These are phyloP conservation scores for Chesias legatella DNA, from an alignment of 2,888 invertebrate genomes.

Conservation along the genomic window DNA sequence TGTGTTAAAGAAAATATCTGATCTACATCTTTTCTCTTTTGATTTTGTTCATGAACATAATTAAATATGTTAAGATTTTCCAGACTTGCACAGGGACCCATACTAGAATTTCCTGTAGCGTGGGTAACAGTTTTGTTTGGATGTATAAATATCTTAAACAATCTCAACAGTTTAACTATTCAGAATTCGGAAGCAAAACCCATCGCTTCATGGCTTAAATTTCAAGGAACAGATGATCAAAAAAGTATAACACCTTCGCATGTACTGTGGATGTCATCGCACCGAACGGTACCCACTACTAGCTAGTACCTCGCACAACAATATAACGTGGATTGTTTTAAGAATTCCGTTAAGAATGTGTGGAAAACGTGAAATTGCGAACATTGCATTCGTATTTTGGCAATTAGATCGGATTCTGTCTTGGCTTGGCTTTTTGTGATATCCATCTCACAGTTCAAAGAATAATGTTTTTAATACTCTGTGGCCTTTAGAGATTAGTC, in stretches of 20 bases:
- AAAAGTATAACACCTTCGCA: conserved; percentile 25
- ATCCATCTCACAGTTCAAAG: too few relatives aligned
- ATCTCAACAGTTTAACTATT: conserved; percentile 3
- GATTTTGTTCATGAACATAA: too few relatives aligned
- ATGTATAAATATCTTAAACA: conserved; percentile 8
- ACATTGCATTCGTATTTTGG: not conserved
- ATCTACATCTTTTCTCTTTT: too few relatives aligned
- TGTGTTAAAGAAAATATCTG: too few relatives aligned
- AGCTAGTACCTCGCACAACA: conserved; percentile 7
- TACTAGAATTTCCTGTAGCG: too few relatives aligned
- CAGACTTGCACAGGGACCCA: too few relatives aligned
- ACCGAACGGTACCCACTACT: conserved; percentile 40
- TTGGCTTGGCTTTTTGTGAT: too few relatives aligned
- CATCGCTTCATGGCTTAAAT: conserved; percentile 20
- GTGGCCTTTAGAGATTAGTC: too few relatives aligned
- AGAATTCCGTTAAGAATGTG: conserved; percentile 15
- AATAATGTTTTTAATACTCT: too few relatives aligned
- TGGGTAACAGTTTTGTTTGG: too few relatives aligned
- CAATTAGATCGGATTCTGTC: too few relatives aligned
- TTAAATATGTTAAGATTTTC: too few relatives aligned
- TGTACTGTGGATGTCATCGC: conserved; percentile 38
- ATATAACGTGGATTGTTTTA: conserved; percentile 16
- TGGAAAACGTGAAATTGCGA: conserved; percentile 3
- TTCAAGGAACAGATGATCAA: conserved; percentile 37
- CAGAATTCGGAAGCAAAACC: conserved; percentile 3